Percentiles rank a stretch among this genome's conserved stretches.
These are phyloP conservation scores for honey bee (Apis mellifera) DNA, from an alignment of 1,140 invertebrate species.

Conservation along the genomic window Amel_HAv3.1 CM009931.2:27229501-27230000, in stretches of 20 bases:
- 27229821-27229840: not conserved
- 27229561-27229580: slow-evolving; percentile 23
- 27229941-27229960: not conserved
- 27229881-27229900: not conserved
- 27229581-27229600: slow-evolving; percentile 70
- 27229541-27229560: slow-evolving; percentile 6
- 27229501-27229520: not conserved
- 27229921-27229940: too few relatives aligned
- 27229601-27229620: slow-evolving; percentile 76
- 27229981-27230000: slow-evolving; percentile 55
- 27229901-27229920: too few relatives aligned
- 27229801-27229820: slow-evolving; percentile 34
- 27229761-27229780: slow-evolving; percentile 78
- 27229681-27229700: slow-evolving; percentile 73
- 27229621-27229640: slow-evolving; percentile 77
- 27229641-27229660: slow-evolving; percentile 80
- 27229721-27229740: slow-evolving; percentile 63
- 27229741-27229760: slow-evolving; percentile 80
- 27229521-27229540: not conserved
- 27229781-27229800: slow-evolving; percentile 51
- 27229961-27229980: slow-evolving; percentile 42
- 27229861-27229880: not conserved
- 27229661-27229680: slow-evolving; percentile 80
- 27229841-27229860: not conserved
- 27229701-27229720: slow-evolving; percentile 69